Percentiles rank a stretch among this genome's conserved stretches.
These are phyloP conservation scores for Heterocephalus glaber DNA, from an alignment of 2,113 vertebrate genomes.

Conservation along the genomic window DNA sequence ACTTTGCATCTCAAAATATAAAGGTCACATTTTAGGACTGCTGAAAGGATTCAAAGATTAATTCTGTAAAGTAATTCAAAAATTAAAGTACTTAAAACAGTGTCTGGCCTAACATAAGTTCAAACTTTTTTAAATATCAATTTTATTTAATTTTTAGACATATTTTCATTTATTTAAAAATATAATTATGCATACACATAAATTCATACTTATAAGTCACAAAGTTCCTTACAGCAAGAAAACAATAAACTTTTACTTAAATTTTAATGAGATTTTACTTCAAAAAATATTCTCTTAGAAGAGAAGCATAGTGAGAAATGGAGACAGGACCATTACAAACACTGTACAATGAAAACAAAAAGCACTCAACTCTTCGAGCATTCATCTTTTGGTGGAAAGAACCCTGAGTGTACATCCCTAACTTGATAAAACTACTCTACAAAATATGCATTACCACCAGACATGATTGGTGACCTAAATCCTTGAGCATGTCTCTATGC, in stretches of 20 bases:
- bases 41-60: background rate
- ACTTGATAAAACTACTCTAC: background rate
- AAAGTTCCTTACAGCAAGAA: background rate
- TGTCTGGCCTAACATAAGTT: background rate
- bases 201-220: background rate
- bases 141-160: background rate
- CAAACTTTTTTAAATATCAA: background rate
- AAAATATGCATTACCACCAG: background rate
- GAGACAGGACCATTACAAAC: background rate
- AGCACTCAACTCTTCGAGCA: background rate
- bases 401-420: background rate
- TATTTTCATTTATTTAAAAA: background rate
- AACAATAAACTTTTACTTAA: slow-evolving; percentile 9
- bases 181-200: background rate
- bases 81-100: background rate
- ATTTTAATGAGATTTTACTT: background rate
- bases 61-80: background rate
- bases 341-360: background rate
- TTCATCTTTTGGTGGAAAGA: background rate
- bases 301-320: background rate
- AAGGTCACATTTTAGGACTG: background rate
- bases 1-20: background rate
- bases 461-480: background rate
- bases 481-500: background rate
- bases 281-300: background rate